Evolutionary conservation across 2,888 invertebrate species (phyloP).

Genomic region (Rotaria socialis): DNA sequence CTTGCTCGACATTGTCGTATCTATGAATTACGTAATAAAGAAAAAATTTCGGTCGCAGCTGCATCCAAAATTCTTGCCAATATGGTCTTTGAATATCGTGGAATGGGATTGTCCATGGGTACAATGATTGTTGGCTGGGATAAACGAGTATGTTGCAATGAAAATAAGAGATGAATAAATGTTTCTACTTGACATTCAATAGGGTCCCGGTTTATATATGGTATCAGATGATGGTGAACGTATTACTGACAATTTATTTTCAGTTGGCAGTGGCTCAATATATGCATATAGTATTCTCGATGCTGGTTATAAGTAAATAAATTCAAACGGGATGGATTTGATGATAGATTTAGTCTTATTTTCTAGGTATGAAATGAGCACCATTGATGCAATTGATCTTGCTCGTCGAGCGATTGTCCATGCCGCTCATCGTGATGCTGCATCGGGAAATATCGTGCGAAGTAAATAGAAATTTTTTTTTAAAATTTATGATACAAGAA

Average conservation of each 20-base stretch:
- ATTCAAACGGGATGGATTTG: neutral
- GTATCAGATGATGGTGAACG: constrained; percentile 93
- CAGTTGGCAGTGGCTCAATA: constrained; percentile 92
- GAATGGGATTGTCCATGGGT: constrained; percentile 83
- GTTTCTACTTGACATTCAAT: constrained; percentile 46
- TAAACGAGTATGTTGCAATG: constrained; percentile 67
- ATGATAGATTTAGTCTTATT: neutral
- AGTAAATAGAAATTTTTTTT: constrained; percentile 57
- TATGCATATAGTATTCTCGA: constrained; percentile 94
- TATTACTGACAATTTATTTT: constrained; percentile 84
- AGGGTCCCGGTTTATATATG: constrained; percentile 89
- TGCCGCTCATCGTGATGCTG: constrained; percentile 92
- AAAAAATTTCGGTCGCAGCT: constrained; percentile 92
- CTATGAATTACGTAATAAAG: constrained; percentile 88
- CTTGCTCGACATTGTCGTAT: constrained; percentile 81
- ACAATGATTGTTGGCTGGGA: constrained; percentile 92
- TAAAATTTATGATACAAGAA: neutral
- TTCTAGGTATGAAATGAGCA: constrained; percentile 78
- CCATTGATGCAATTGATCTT: constrained; percentile 85
- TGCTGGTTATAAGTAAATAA: constrained; percentile 65
- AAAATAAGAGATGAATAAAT: constrained; percentile 48
- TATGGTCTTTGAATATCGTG: constrained; percentile 95
- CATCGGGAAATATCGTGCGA: constrained; percentile 89
- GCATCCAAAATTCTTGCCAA: constrained; percentile 98
- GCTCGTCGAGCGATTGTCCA: constrained; percentile 92